These are phyloP conservation scores for Thamnophis sirtalis DNA, from an alignment of 2,113 vertebrate species.

Conservation along the genomic window DNA sequence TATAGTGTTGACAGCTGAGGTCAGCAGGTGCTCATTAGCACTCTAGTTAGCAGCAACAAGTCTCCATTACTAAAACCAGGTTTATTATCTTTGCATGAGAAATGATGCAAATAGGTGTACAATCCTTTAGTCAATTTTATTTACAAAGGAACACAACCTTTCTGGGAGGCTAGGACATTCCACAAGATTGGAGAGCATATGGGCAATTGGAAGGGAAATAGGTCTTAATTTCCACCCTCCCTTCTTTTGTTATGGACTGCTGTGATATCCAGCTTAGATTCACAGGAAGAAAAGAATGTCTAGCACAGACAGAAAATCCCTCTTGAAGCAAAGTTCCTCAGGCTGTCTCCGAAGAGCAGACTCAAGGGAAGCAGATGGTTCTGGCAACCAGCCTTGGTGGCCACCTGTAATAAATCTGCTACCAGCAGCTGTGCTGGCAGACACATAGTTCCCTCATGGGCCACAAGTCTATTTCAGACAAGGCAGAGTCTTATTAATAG, in stretches of 20 bases:
- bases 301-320: background rate
- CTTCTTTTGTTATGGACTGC: background rate
- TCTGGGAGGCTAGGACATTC: background rate
- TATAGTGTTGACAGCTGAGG: background rate
- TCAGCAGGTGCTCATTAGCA: background rate
- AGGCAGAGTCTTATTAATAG: background rate
- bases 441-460: background rate
- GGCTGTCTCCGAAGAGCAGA: background rate
- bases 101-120: background rate
- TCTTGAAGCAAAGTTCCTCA: background rate
- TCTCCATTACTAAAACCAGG: background rate
- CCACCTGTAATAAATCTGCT: background rate
- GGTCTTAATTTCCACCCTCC: background rate
- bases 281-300: background rate
- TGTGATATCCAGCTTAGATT: background rate
- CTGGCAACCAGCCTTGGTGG: background rate
- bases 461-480: background rate
- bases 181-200: background rate
- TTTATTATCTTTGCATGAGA: background rate
- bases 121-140: background rate
- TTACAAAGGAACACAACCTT: background rate
- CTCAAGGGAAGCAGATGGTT: background rate
- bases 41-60: background rate
- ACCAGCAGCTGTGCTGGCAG: background rate
- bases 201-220: background rate